phyloP scores from a whole-genome alignment of 1,140 invertebrate species.

The Sitobion miscanthi region DNA sequence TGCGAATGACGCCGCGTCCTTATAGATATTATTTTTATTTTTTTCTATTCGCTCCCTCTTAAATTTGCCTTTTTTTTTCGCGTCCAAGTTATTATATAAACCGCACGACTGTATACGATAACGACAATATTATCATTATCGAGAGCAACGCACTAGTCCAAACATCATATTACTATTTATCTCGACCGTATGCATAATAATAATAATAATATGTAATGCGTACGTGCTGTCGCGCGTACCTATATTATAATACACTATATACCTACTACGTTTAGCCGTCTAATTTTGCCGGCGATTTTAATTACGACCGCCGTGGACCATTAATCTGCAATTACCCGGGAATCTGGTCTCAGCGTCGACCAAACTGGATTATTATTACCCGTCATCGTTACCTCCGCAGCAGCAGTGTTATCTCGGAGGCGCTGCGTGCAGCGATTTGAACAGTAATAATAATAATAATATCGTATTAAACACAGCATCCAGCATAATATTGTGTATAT shows the following conservation, averaged over 20 bases:
- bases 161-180: not conserved
- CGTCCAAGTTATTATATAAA: not conserved
- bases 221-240: not conserved
- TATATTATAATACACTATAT: no score
- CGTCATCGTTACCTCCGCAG: not conserved
- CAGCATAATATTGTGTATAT: not conserved
- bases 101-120: not conserved
- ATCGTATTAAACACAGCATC: no score
- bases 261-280: not conserved
- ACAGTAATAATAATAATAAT: not conserved
- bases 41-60: not conserved
- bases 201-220: not conserved
- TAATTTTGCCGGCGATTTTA: constrained; percentile 34
- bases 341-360: not conserved
- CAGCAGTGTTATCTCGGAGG: not conserved
- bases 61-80: not conserved
- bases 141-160: constrained; percentile 12
- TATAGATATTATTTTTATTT: not conserved
- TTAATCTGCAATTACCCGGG: constrained; percentile 37
- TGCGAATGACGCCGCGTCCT: not conserved
- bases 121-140: not conserved
- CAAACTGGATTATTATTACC: not conserved
- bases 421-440: not conserved
- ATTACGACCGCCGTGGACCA: constrained; percentile 17
- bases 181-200: not conserved